A percentile compares a stretch with the other conserved stretches of the same genome.
Evolutionary conservation across 2,797 vertebrate genomes (phyloP).

Genomic region (Danio aesculapii): DNA sequence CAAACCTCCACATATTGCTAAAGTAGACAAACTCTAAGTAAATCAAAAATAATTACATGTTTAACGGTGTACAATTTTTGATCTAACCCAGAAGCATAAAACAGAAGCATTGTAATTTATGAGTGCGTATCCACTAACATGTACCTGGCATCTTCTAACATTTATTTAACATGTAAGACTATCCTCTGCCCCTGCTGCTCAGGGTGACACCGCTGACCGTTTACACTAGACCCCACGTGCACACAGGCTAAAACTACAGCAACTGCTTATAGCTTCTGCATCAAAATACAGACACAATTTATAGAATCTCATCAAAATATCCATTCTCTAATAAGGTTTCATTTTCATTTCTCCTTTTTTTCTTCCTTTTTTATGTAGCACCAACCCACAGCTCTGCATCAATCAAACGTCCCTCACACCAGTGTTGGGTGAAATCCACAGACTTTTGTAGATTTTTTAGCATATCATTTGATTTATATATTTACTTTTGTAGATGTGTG

Average conservation of each 20-base stretch:
- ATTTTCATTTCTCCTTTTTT: background rate
- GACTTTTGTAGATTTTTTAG: too few species aligned
- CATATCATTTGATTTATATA: too few species aligned
- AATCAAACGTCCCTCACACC: background rate
- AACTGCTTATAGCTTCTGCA: background rate
- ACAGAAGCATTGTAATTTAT: slow-evolving; percentile 11
- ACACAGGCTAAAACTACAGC: background rate
- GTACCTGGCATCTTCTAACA: slow-evolving; percentile 39
- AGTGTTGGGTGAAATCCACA: too few species aligned
- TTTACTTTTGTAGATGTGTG: too few species aligned
- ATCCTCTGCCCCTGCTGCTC: slow-evolving; percentile 19
- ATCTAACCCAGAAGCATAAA: too few species aligned
- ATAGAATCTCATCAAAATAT: background rate
- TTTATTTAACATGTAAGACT: slow-evolving; percentile 47
- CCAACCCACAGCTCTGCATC: background rate
- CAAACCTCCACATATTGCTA: background rate
- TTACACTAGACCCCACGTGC: background rate
- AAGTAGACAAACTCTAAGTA: background rate
- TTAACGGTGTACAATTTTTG: too few species aligned
- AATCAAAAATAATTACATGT: too few species aligned
- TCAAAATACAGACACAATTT: background rate
- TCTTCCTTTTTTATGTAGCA: background rate
- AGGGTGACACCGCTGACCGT: background rate
- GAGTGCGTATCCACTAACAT: slow-evolving; percentile 23
- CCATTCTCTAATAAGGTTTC: background rate